Evolutionary conservation across 2,888 invertebrate species (phyloP).

Genomic region (Ethmia dodecea): DNA sequence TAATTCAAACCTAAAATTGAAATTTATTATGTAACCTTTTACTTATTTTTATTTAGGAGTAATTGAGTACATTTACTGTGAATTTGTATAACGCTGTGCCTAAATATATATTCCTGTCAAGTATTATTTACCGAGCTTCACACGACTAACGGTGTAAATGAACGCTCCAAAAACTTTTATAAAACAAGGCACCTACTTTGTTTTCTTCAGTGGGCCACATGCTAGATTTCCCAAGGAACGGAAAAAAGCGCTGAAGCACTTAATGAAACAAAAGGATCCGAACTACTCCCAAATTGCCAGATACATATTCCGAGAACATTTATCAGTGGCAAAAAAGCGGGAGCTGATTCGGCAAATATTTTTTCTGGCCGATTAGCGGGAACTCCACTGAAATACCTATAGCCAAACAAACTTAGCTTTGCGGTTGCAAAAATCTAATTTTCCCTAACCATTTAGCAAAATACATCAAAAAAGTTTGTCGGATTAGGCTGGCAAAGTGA

Average conservation of each 20-base stretch:
- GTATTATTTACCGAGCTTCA: no score
- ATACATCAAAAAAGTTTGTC: no score
- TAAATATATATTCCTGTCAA: no score
- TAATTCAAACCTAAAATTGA: no score
- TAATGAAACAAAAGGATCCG: slow-evolving; percentile 55
- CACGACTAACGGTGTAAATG: no score
- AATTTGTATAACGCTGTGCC: no score
- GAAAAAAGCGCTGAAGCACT: slow-evolving; percentile 36
- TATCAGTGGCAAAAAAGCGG: slow-evolving; percentile 62
- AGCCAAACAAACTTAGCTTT: slow-evolving; percentile 27
- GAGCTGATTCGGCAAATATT: slow-evolving; percentile 69
- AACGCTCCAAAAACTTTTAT: no score
- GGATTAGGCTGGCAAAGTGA: slow-evolving; percentile 22
- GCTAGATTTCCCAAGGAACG: slow-evolving; percentile 30
- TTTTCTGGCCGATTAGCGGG: slow-evolving; percentile 72
- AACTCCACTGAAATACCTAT: slow-evolving; percentile 65
- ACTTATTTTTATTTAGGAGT: no score
- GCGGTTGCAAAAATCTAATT: slow-evolving; percentile 6
- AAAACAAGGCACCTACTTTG: no score
- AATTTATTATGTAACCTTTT: no score
- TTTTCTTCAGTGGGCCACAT: slow-evolving; percentile 20
- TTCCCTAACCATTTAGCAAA: background rate
- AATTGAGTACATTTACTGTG: no score
- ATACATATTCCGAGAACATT: slow-evolving; percentile 65
- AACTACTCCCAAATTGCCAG: slow-evolving; percentile 51